phyloP scores from a whole-genome alignment of 1,140 invertebrate genomes.

The Caenorhabditis brenneri region DNA sequence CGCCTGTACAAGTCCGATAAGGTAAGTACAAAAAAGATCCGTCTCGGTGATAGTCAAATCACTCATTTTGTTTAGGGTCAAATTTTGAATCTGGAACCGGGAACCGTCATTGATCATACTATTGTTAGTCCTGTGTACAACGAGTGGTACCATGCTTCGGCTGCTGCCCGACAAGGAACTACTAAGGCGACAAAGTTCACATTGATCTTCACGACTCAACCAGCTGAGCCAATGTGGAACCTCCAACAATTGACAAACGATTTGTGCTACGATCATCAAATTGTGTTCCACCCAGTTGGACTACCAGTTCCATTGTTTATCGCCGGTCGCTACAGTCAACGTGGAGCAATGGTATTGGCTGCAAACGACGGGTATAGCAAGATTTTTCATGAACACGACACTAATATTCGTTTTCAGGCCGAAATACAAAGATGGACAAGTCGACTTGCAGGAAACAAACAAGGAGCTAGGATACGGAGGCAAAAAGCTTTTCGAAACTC shows the following conservation, averaged over 20 bases:
- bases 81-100: slow-evolving; percentile 44
- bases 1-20: slow-evolving; percentile 45
- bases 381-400: not conserved
- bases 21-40: too few species aligned
- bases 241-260: slow-evolving; percentile 41
- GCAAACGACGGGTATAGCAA: not conserved
- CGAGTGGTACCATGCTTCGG: slow-evolving; percentile 48
- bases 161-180: slow-evolving; percentile 49
- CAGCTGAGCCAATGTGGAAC: not conserved
- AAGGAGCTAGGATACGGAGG: not conserved
- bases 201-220: slow-evolving; percentile 16
- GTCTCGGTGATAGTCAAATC: too few species aligned
- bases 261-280: slow-evolving; percentile 48
- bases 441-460: not conserved
- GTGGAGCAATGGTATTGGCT: slow-evolving; percentile 29
- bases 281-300: slow-evolving; percentile 39
- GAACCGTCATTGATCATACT: slow-evolving; percentile 42
- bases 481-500: not conserved
- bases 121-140: slow-evolving; percentile 33
- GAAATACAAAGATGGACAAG: not conserved
- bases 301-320: slow-evolving; percentile 46
- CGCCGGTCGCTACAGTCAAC: slow-evolving; percentile 48
- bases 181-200: slow-evolving; percentile 43
- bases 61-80: not conserved
- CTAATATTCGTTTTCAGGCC: not conserved